Percentiles rank a stretch among this genome's conserved stretches.
Evolutionary conservation across 2,888 invertebrate genomes (phyloP).

Genomic region (Chironomus riparius): DNA sequence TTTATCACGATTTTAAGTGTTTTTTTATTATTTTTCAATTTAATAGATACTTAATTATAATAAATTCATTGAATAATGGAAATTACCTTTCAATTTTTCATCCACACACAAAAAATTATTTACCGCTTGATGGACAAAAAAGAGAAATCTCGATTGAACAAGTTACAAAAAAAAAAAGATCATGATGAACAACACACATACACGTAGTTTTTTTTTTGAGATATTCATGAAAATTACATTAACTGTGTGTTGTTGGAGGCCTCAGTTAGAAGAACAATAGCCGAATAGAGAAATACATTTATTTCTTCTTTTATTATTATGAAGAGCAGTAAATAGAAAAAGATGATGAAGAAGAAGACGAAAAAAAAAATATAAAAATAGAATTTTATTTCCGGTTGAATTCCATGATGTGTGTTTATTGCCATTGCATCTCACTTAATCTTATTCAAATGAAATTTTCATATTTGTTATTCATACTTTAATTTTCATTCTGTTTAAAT

Average conservation of each 20-base stretch:
- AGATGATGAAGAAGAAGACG: background rate
- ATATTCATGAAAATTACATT: background rate
- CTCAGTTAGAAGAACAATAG: constrained; percentile 12
- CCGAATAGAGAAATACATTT: background rate
- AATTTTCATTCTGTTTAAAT: no score
- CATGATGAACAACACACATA: background rate
- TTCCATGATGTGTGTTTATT: background rate
- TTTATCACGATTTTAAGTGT: no score
- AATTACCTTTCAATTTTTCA: no score
- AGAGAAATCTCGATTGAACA: background rate
- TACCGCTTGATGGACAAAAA: constrained; percentile 1
- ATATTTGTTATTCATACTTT: no score
- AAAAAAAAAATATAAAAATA: constrained; percentile 19
- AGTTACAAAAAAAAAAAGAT: background rate
- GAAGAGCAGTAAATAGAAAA: background rate
- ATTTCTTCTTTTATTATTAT: background rate
- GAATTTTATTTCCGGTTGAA: constrained; percentile 22
- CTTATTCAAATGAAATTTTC: no score
- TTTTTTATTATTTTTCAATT: no score
- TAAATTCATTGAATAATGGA: no score
- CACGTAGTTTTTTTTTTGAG: background rate
- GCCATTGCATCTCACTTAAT: background rate
- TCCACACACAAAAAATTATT: background rate
- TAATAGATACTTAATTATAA: no score
- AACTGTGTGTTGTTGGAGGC: background rate